A percentile compares a stretch with the other conserved stretches of the same genome.
Evolutionary conservation across 2,888 invertebrate species (phyloP).

Genomic region (Horisme vitalbata): DNA sequence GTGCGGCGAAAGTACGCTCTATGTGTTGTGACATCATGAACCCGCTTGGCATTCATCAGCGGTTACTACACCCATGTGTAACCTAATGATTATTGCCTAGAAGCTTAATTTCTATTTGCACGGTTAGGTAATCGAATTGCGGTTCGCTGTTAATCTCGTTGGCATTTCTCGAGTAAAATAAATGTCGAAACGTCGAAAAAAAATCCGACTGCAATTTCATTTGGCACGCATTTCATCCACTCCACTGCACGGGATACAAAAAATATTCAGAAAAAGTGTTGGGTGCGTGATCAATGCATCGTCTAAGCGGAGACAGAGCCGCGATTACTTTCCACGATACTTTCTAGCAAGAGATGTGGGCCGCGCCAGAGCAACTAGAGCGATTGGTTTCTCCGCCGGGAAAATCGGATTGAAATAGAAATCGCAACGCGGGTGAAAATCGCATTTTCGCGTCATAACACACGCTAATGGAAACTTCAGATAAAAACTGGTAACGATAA

Average conservation of each 20-base stretch:
- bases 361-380: constrained; percentile 76
- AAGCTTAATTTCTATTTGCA: constrained; percentile 20
- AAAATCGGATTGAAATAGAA: constrained; percentile 83
- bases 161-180: constrained; percentile 16
- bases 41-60: constrained; percentile 44
- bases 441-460: constrained; percentile 70
- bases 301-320: constrained; percentile 65
- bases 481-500: constrained; percentile 16
- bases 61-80: constrained; percentile 20
- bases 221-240: constrained; percentile 40
- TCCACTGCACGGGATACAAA: constrained; percentile 42
- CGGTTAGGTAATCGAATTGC: constrained; percentile 16
- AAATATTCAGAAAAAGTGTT: constrained; percentile 57
- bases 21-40: constrained; percentile 52
- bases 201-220: constrained; percentile 20
- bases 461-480: constrained; percentile 64
- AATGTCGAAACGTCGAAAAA: constrained; percentile 17
- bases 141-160: constrained; percentile 12
- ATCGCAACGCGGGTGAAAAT: constrained; percentile 76
- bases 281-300: constrained; percentile 68
- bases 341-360: constrained; percentile 82
- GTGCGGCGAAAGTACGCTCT: constrained; percentile 73
- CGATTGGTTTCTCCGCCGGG: constrained; percentile 81
- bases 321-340: constrained; percentile 81
- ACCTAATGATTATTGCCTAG: constrained; percentile 19